Base-by-base conservation (phyloP, 2,888 invertebrate species). In the Melanargia galathea region DNA sequence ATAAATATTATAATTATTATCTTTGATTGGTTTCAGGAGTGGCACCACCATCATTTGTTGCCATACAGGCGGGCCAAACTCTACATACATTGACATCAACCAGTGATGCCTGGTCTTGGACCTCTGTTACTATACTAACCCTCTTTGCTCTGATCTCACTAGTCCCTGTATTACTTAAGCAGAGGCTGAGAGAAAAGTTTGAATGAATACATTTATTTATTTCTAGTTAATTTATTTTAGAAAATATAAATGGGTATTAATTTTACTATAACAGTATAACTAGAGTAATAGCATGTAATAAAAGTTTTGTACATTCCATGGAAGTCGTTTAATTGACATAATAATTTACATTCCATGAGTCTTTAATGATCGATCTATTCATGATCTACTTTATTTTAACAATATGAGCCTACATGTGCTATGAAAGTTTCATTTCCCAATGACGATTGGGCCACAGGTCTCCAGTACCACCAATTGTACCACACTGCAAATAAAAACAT, bases 21-120 rank as follows among this genome's bases (percentile, higher is more conserved):
- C 2, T 45, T 38, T 13, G 33, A 16, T 52, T 52, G 7, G 7
- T 83, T 87, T n/a, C 77, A 94, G 97, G 98, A 70, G 98, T 98
- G 11, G 98, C 97, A 0, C 99, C 99, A 51, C 99, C 99, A 4
- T 98, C 99, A 0, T 97, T 99, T 83, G 95, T 99, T 26, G 98
- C 98, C 11, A 98, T 99, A 74, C 98, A 99, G 92, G 98, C 99
- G 11, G 99, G 99, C 13, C 97, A 97, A 81, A 99, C 99, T 0
- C 91, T 99, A 51, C 97, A 99, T 77, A 95, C 97, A 71, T 93
- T 99, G 88, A 97, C 98, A 0, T 97, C 97, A 3, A 96, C 96
- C 0, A 95, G 95, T 72, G 96, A 96, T 72, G 96, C 97, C 0
- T 95, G 98, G 90, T 97, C 98, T 0, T 96, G 96, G 95, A 95